A percentile compares a stretch with the other conserved stretches of the same genome.
phyloP scores from a whole-genome alignment of 2,888 invertebrate species.

The Homarus gammarus region DNA sequence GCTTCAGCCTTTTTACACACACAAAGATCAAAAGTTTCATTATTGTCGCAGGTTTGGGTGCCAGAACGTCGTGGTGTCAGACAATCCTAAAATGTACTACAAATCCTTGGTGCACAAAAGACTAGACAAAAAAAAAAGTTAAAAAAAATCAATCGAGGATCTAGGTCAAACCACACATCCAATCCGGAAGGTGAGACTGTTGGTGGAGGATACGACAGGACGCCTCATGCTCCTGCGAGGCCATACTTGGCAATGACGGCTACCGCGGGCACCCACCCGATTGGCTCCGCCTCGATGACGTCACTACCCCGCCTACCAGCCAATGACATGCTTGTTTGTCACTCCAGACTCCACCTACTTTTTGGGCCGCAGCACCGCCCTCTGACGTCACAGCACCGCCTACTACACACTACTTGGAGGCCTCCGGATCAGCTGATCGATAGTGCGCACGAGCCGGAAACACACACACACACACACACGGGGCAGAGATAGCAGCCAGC shows the following conservation, averaged over 20 bases:
- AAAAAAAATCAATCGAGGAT: neutral
- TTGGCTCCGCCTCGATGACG: conserved; percentile 53
- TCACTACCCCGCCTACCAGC: conserved; percentile 15
- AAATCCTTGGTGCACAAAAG: conserved; percentile 1
- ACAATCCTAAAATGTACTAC: neutral
- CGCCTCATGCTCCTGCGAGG: conserved; percentile 25
- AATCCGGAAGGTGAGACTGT: conserved; percentile 3
- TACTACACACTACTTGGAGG: neutral
- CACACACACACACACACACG: neutral
- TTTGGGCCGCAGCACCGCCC: conserved; percentile 18
- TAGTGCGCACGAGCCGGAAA: neutral
- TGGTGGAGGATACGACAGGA: neutral
- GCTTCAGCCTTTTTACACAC: neutral
- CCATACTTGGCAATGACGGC: conserved; percentile 44
- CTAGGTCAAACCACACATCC: conserved; percentile 1
- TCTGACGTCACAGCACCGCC: conserved; percentile 1
- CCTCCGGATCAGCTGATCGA: conserved; percentile 13
- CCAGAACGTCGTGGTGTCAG: neutral
- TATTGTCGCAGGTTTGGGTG: neutral
- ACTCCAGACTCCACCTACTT: neutral
- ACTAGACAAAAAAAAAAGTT: neutral
- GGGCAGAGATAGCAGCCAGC: neutral
- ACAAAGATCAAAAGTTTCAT: neutral
- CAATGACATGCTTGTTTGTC: conserved; percentile 14
- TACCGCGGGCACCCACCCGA: conserved; percentile 11